A percentile compares a stretch with the other conserved stretches of the same genome.
These are phyloP conservation scores for Hirudinaria manillensis DNA, from an alignment of 2,888 invertebrate genomes.

Conservation along the genomic window DNA sequence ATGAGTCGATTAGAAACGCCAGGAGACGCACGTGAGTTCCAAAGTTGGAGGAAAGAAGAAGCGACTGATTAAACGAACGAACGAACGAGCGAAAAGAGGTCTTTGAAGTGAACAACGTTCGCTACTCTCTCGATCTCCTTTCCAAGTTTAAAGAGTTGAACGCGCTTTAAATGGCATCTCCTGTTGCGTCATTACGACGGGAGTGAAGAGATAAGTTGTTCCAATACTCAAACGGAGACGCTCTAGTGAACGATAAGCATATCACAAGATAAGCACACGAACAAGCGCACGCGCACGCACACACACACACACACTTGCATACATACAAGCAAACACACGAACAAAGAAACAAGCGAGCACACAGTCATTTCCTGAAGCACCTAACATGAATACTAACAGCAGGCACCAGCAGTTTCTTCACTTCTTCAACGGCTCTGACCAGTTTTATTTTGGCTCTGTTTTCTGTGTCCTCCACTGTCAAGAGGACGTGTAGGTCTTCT, in stretches of 20 bases:
- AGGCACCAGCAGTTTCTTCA: conserved; percentile 91
- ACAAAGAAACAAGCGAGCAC: not conserved
- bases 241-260: too few species aligned
- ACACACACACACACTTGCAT: conserved; percentile 23
- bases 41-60: too few species aligned
- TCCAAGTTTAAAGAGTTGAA: too few species aligned
- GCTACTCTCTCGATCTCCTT: too few species aligned
- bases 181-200: too few species aligned
- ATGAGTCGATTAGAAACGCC: not conserved
- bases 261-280: not conserved
- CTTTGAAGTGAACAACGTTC: too few species aligned
- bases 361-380: conserved; percentile 1
- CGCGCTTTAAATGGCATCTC: too few species aligned
- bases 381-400: conserved; percentile 61
- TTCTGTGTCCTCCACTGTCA: conserved; percentile 97
- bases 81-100: too few species aligned
- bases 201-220: too few species aligned
- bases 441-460: conserved; percentile 92
- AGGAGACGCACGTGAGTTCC: not conserved
- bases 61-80: too few species aligned
- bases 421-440: conserved; percentile 91
- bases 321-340: conserved; percentile 1
- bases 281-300: not conserved
- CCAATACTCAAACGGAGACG: too few species aligned
- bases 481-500: conserved; percentile 93